Evolutionary conservation across 2,113 vertebrate genomes (phyloP), one percentile per base, ranked within the genome.

Genomic region (Rhinolophus sinicus): DNA sequence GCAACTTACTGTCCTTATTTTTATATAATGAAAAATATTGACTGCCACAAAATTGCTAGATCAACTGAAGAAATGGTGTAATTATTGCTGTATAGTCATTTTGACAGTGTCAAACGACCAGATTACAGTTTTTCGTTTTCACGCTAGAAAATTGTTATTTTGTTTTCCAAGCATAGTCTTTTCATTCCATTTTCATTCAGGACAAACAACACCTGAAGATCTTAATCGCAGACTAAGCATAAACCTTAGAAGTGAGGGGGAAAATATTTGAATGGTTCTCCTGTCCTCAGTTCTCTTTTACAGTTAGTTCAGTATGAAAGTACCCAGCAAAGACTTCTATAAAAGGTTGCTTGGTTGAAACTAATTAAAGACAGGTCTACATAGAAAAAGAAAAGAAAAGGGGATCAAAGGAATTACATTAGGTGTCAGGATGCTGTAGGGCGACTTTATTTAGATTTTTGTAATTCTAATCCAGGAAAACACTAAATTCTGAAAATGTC

Each of bases 351-450:
- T 98, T 98, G 97, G 96, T 98, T 98, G 97, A 98, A 98, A 98
- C 98, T 98, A 99, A 99, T 98, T 99, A 99, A 98, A 98, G 97
- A 98, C 97, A 98, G 97, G 98, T 98, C 98, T 98, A 98, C 98
- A 98, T 98, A 98, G 98, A 98, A 98, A 98, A 98, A 98, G 98
- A 98, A 97, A 98, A 98, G 98, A 98, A 96, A 94, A 52, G 16
- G 50, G 62, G 95, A 97, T 98, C 95, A 97, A 98, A 98, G 98
- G 98, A 98, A 98, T 98, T 98, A 97, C 97, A 98, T 98, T 97
- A 98, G 98, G 97, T 98, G 97, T 98, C 98, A 98, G 90, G 94
- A 98, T 84, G 93, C 97, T 98, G 96, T 98, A 98, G 97, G 97
- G 95, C 96, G 70, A 94, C 97, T 98, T 97, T 95, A 94, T 98